Conservation (phyloP, 2,888 invertebrate species). For the Cheilosia grossa region DNA sequence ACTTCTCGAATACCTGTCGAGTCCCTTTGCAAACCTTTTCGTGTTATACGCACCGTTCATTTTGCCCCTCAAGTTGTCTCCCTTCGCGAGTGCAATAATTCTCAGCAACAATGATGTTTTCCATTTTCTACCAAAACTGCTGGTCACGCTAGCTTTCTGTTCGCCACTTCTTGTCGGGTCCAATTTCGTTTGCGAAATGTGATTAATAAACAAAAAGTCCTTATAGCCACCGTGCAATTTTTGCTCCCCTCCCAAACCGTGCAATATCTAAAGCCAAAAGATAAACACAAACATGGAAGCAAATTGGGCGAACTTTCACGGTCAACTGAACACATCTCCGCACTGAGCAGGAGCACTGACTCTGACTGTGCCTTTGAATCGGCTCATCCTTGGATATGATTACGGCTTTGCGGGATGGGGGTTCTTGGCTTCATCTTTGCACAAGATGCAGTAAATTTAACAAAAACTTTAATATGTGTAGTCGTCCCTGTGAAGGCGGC, state of each 20-base stretch:
- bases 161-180: neutral
- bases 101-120: too few species aligned
- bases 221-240: neutral
- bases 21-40: too few species aligned
- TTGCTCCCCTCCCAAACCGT: too few species aligned
- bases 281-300: constrained; percentile 17
- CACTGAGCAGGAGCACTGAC: neutral
- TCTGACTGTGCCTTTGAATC: constrained; percentile 3
- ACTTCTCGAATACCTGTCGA: too few species aligned
- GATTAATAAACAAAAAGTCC: constrained; percentile 38
- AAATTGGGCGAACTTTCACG: constrained; percentile 15
- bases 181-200: constrained; percentile 1
- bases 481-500: neutral
- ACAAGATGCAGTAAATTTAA: constrained; percentile 28
- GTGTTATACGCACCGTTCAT: too few species aligned
- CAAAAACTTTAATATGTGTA: constrained; percentile 26
- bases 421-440: constrained; percentile 3
- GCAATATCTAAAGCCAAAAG: neutral
- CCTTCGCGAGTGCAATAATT: too few species aligned
- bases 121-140: too few species aligned
- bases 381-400: constrained; percentile 38
- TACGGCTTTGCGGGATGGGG: neutral
- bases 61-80: too few species aligned
- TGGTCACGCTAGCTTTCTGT: neutral
- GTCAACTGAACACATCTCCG: constrained; percentile 32